Evolutionary conservation across 2,888 invertebrate genomes (phyloP), one percentile per base, ranked within the genome.

Genomic region (Sinopyrophorus schimmeli): DNA sequence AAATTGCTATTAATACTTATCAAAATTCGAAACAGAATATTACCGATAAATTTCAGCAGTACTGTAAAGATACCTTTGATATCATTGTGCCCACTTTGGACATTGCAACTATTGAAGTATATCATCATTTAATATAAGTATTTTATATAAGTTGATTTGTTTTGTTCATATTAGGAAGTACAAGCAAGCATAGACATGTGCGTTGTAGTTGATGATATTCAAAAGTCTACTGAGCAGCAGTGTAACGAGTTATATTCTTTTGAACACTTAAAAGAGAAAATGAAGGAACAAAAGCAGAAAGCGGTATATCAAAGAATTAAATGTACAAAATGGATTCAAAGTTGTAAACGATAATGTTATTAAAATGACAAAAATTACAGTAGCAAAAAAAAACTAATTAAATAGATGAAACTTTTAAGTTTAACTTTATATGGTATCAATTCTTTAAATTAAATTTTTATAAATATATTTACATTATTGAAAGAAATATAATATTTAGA

Each of bases 11-110:
- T 6, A 59, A 64, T 24, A 57, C 59, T 39, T 57, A 63, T 28
- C 58, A 60, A 16, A 57, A 63, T 16, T 53, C 65, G 2, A 64
- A 65, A 47, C 62, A 62, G 11, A 57, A 57, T 15, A 47, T 72
- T 5, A 55, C 58, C 17, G 60, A 64, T 1, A 57, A 60, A 30
- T 73, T 68, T 49, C 63, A 70, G 14, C 42, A 57, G 18, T 73
- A 57, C 57, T 71, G 71, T 47, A 57, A 47, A 12, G 60, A 63
- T 4, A 65, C 35, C 20, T 49, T 35, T 17, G 20, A 39, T 7
- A 11, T 37, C 3, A 11, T 15, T 2, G 9, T 53, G 16, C 48
- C 48, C 6, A 17, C 40, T 2, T 24, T 50, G 18, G 30, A 41
- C n/a, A 11, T 4, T n/a, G 9, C 14, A 9, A 24, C 47, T 5